These are phyloP conservation scores for Dexiosoma caninum DNA, from an alignment of 2,888 invertebrate genomes.

Conservation along the genomic window DNA sequence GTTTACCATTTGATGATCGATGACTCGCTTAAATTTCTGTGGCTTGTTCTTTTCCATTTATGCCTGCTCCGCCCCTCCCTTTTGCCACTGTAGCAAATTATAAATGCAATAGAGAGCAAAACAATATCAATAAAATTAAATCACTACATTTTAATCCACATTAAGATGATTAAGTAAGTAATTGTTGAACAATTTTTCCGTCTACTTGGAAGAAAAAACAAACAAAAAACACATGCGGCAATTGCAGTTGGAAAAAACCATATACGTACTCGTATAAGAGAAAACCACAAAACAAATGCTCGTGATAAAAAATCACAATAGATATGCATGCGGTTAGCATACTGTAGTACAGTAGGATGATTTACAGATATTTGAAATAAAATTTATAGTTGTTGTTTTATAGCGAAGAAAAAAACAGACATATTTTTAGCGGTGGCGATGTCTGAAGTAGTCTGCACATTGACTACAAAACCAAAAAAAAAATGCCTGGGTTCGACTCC, in stretches of 20 bases:
- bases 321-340: slow-evolving; percentile 36
- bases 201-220: slow-evolving; percentile 14
- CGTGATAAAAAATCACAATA: background rate
- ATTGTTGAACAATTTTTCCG: slow-evolving; percentile 59
- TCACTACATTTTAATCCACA: slow-evolving; percentile 55
- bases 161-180: slow-evolving; percentile 61
- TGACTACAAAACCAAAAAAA: too few relatives aligned
- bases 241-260: slow-evolving; percentile 41
- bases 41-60: slow-evolving; percentile 4
- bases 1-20: slow-evolving; percentile 74
- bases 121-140: slow-evolving; percentile 32
- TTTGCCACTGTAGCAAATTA: background rate
- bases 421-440: too few relatives aligned
- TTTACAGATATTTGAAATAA: too few relatives aligned
- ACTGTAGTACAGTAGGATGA: background rate
- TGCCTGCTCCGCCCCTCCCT: background rate
- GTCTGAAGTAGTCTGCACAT: too few relatives aligned
- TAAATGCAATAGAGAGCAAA: slow-evolving; percentile 4
- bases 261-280: too few relatives aligned
- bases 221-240: background rate
- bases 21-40: slow-evolving; percentile 66
- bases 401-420: too few relatives aligned
- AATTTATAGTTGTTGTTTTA: too few relatives aligned
- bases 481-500: too few relatives aligned
- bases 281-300: slow-evolving; percentile 42